A percentile compares a stretch with the other conserved stretches of the same genome.
These are phyloP conservation scores for Periplaneta americana DNA, from an alignment of 1,140 invertebrate genomes.

Conservation along the genomic window DNA sequence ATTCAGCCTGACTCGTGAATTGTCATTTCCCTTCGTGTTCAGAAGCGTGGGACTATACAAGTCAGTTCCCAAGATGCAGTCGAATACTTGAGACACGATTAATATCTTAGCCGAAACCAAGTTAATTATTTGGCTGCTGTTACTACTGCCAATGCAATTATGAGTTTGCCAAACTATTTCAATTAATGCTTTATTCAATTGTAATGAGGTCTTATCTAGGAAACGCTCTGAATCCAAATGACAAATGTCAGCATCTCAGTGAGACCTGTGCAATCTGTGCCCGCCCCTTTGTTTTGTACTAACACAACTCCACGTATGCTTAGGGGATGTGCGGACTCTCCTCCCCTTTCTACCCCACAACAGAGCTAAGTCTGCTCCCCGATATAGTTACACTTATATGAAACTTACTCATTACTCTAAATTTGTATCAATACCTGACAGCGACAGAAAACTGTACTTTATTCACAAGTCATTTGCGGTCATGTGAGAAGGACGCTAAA, in stretches of 20 bases:
- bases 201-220: not conserved
- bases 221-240: not conserved
- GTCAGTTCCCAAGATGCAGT: not conserved
- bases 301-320: not conserved
- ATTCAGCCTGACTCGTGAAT: not conserved
- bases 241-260: not conserved
- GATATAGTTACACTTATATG: too few relatives aligned
- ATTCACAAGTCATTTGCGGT: too few relatives aligned
- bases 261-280: not conserved
- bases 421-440: too few relatives aligned
- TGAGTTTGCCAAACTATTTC: not conserved
- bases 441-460: too few relatives aligned
- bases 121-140: not conserved
- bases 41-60: not conserved
- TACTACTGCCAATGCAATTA: not conserved
- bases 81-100: not conserved
- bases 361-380: too few relatives aligned
- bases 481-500: too few relatives aligned
- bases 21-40: not conserved
- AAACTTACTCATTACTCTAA: too few relatives aligned
- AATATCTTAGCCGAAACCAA: not conserved
- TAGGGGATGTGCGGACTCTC: too few relatives aligned
- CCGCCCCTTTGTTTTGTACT: not conserved
- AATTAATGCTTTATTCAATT: not conserved
- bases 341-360: too few relatives aligned